Conservation (phyloP, 2,113 vertebrate genomes). For the Rhinoptilus africanus region DNA sequence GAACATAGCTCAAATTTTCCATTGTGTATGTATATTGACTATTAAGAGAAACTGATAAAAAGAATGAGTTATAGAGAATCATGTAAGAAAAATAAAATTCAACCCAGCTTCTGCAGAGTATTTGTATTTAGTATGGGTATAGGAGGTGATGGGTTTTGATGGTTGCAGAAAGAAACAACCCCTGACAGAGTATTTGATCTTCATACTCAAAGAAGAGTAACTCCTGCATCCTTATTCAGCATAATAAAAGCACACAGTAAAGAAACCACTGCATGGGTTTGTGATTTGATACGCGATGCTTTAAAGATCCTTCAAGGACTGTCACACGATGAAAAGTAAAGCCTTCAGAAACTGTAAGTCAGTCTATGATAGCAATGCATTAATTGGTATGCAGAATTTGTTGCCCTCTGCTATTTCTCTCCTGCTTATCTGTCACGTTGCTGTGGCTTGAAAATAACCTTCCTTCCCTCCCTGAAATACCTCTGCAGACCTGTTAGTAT, state of each 20-base stretch:
- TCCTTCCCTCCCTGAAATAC: neutral
- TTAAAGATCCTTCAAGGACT: neutral
- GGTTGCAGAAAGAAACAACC: neutral
- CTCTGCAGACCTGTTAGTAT: neutral
- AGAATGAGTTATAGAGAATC: neutral
- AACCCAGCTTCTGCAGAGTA: neutral
- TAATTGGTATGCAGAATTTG: neutral
- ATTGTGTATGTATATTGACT: rapidly evolving
- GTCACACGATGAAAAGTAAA: neutral
- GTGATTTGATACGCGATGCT: neutral
- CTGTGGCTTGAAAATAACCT: neutral
- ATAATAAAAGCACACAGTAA: neutral
- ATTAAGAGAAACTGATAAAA: neutral
- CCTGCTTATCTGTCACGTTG: neutral
- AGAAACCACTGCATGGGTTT: neutral
- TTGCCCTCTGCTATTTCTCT: neutral
- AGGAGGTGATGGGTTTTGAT: neutral
- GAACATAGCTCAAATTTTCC: neutral
- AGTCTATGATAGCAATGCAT: neutral
- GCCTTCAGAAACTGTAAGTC: neutral
- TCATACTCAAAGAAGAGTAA: neutral
- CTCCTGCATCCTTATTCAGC: neutral
- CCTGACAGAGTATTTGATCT: neutral
- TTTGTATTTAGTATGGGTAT: neutral
- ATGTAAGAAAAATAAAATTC: neutral